These are phyloP conservation scores for Paramisgurnus dabryanus DNA, from an alignment of 2,113 vertebrate genomes.

Conservation along the genomic window DNA sequence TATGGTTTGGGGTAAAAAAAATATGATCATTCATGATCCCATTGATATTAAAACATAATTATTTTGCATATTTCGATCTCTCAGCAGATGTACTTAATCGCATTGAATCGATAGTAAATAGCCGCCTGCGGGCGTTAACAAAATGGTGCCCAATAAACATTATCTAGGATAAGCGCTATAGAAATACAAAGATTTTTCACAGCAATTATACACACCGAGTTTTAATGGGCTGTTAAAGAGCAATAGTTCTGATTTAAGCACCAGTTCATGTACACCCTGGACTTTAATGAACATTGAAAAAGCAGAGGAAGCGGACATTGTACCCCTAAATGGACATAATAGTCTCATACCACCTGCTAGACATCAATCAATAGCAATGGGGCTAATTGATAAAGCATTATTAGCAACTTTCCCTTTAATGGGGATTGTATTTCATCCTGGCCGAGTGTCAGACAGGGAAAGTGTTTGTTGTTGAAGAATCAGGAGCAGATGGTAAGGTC, in stretches of 20 bases:
- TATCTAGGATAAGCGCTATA: slow-evolving; percentile 18
- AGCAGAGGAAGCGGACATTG: slow-evolving; percentile 64
- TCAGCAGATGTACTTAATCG: too few relatives aligned
- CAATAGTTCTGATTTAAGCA: slow-evolving; percentile 67
- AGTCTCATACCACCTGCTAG: slow-evolving; percentile 74
- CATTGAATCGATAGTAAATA: too few relatives aligned
- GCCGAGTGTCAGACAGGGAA: slow-evolving; percentile 62
- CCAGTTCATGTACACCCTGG: slow-evolving; percentile 62
- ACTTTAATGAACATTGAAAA: slow-evolving; percentile 72
- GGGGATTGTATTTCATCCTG: slow-evolving; percentile 77
- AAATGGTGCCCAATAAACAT: neutral
- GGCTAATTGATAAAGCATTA: slow-evolving; percentile 82
- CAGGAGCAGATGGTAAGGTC: slow-evolving; percentile 78
- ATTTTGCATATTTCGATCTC: too few relatives aligned
- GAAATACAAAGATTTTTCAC: slow-evolving; percentile 40
- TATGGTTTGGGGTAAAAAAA: too few relatives aligned
- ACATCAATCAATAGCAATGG: slow-evolving; percentile 77
- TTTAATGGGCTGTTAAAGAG: slow-evolving; percentile 72
- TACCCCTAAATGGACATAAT: slow-evolving; percentile 73
- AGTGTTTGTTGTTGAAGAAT: slow-evolving; percentile 64
- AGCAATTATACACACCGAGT: slow-evolving; percentile 69
- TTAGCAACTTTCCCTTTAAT: slow-evolving; percentile 74
- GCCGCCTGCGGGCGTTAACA: too few relatives aligned
- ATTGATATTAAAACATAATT: too few relatives aligned
- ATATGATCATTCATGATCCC: too few relatives aligned